Evolutionary conservation across 2,113 vertebrate genomes (phyloP).

Genomic region (Erinaceus europaeus): DNA sequence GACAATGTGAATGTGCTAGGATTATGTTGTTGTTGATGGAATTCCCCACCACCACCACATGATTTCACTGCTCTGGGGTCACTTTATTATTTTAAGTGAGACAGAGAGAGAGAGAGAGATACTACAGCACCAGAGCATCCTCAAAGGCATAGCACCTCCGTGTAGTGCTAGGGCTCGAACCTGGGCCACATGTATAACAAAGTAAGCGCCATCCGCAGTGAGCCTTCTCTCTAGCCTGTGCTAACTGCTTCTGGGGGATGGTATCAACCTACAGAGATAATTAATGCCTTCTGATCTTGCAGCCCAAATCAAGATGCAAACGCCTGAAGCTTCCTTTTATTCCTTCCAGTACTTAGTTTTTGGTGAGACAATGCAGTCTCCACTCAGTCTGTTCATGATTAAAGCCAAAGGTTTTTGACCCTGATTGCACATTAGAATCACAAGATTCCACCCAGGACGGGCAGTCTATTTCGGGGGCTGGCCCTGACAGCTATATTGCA

Average conservation of each 20-base stretch:
- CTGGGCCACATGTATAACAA: too few species aligned
- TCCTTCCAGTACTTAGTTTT: not conserved
- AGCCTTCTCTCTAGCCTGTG: too few species aligned
- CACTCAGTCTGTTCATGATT: not conserved
- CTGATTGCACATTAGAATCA: not conserved
- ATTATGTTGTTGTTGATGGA: too few species aligned
- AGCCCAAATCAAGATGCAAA: not conserved
- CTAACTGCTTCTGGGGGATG: not conserved
- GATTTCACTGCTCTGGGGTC: too few species aligned
- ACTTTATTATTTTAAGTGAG: too few species aligned
- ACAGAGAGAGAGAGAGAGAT: too few species aligned
- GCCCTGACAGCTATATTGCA: fast-evolving
- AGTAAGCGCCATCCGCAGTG: too few species aligned
- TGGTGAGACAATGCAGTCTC: not conserved
- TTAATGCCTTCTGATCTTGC: not conserved
- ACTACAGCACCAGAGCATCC: too few species aligned
- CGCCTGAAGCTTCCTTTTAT: not conserved
- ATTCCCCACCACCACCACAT: too few species aligned
- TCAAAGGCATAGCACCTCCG: too few species aligned
- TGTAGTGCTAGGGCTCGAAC: too few species aligned
- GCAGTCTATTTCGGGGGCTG: not conserved
- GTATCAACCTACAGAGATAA: not conserved
- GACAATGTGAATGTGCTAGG: not conserved
- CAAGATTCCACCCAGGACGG: not conserved
- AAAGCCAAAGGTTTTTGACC: not conserved